Base-by-base conservation (phyloP, 53 echinoderm and acorn worm species). In the Astropecten irregularis region DNA sequence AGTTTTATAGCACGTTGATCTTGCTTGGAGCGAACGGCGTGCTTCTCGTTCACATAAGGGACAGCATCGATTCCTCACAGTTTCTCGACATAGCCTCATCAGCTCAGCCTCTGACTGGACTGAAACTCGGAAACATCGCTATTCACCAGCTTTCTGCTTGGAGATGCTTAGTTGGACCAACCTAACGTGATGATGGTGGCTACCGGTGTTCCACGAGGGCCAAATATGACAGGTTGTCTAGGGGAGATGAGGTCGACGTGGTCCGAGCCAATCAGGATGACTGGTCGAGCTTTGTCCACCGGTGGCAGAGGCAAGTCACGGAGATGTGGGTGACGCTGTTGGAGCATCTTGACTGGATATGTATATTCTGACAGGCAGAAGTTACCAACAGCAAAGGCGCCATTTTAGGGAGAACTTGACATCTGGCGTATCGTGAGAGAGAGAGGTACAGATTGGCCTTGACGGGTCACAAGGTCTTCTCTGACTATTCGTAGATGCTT, bases 251-350 rank as follows among this genome's bases (percentile, higher is more conserved):
- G 84, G n/a, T 82, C 40, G 11, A 27, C 0, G 13, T 53, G 42
- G 38, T 50, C 69, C 0, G 69, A 69, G n/a, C 83, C 83, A 30
- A 83, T 46, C 11, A 83, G 55, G 2, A 70, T 51, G 9, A 83
- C 16, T 7, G 65, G 65, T 1, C 19, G 31, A 28, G 65, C 65
- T 2, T 36, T 15, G 9, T 36, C 15, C 4, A 65, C 34, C 1
- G 34, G 8, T 65, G 65, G 1, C 34, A 65, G 15, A 13, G 8
- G 65, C 2, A 65, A 14, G 19, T 26, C 31, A 19, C 5, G 65
- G 37, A 65, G 65, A 31, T 65, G 37, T 9, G 4, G 8, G 37
- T 65, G 31, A 9, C 3, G n/a, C n/a, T n/a, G n/a, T n/a, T n/a
- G n/a, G n/a, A n/a, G n/a, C n/a, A n/a, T n/a, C n/a, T n/a, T n/a